Conservation (phyloP, 2,888 invertebrate species). For the Antheraea assamensis region DNA sequence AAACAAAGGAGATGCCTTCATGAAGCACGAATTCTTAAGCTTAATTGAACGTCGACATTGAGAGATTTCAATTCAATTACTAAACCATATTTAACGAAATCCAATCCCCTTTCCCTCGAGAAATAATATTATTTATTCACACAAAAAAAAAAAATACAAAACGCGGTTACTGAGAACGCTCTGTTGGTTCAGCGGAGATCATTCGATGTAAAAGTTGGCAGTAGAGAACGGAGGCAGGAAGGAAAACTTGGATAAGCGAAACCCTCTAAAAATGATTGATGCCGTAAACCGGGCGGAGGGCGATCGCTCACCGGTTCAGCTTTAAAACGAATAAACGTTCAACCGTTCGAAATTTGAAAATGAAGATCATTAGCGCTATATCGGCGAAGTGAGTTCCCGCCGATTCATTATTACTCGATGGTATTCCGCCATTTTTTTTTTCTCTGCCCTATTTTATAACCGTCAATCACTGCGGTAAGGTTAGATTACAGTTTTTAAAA, state of each 20-base stretch:
- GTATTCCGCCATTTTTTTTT: constrained; percentile 26
- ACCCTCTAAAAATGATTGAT: constrained; percentile 83
- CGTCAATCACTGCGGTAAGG: constrained; percentile 51
- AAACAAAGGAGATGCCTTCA: constrained; percentile 77
- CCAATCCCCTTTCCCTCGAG: constrained; percentile 79
- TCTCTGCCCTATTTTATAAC: constrained; percentile 50
- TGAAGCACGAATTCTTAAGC: constrained; percentile 74
- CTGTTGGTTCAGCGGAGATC: constrained; percentile 80
- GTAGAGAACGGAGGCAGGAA: constrained; percentile 71
- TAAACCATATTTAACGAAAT: constrained; percentile 83
- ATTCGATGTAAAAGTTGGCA: constrained; percentile 77
- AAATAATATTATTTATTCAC: constrained; percentile 82
- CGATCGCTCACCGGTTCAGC: constrained; percentile 58
- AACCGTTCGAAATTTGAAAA: constrained; percentile 72
- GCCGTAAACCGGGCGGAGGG: constrained; percentile 62
- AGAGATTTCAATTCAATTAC: constrained; percentile 83
- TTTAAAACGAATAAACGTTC: constrained; percentile 81
- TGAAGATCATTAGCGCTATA: constrained; percentile 78
- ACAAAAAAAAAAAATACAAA: constrained; percentile 82
- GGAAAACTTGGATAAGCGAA: constrained; percentile 81
- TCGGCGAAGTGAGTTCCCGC: constrained; percentile 52
- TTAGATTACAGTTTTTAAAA: constrained; percentile 44
- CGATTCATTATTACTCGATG: constrained; percentile 62
- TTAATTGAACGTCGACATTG: constrained; percentile 82
- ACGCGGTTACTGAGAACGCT: constrained; percentile 73